A percentile compares a stretch with the other conserved stretches of the same genome.
Conservation (phyloP, 92 coral and sea anemone genomes). For the Zoanthus solanderi region DNA sequence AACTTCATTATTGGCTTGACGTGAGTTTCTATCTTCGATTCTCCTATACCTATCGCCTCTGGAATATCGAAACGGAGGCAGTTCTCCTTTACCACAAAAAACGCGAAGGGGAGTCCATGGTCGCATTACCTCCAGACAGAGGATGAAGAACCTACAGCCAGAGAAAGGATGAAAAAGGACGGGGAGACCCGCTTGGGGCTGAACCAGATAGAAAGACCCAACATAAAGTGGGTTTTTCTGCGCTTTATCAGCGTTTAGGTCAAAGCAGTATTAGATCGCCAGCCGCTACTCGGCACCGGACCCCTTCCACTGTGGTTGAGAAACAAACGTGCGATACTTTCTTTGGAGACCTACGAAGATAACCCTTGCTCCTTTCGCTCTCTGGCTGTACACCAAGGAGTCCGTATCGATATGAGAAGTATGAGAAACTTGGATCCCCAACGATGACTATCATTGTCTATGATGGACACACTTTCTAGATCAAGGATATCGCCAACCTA, state of each 20-base stretch:
- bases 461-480: too few relatives aligned
- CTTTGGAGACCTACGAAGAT: conserved; percentile 8
- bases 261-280: background rate
- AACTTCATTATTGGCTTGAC: background rate
- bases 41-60: conserved; percentile 28
- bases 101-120: conserved; percentile 20
- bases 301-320: background rate
- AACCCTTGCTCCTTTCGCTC: background rate
- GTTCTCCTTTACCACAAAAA: conserved; percentile 28
- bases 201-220: conserved; percentile 16
- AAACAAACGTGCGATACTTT: background rate
- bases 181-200: conserved; percentile 7
- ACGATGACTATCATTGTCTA: too few relatives aligned
- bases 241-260: too few relatives aligned
- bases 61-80: background rate
- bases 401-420: background rate
- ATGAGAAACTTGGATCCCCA: too few relatives aligned
- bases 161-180: conserved; percentile 11
- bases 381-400: background rate
- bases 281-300: background rate
- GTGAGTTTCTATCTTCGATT: conserved; percentile 29
- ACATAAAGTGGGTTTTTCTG: background rate
- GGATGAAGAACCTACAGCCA: conserved; percentile 4
- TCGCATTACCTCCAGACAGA: background rate
- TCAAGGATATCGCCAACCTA: too few relatives aligned